Base-by-base conservation (phyloP, 2,888 invertebrate species). In the Philhelius pedissequus region DNA sequence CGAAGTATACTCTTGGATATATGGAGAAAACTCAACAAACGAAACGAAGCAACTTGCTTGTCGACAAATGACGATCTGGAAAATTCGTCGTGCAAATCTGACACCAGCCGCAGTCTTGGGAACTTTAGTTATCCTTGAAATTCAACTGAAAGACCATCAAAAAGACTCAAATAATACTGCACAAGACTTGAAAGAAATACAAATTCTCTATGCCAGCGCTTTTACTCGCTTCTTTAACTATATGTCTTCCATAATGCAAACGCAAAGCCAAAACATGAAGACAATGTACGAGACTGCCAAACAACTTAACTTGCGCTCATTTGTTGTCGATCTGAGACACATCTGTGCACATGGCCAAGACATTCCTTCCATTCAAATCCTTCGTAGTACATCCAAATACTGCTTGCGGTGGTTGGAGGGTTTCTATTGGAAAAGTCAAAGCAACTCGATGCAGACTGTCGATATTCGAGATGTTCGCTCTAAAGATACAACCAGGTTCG, bases 191-290 rank as follows among this genome's bases (percentile, higher is more conserved):
- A 76, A 69, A 7, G 89, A 89, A 13, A 60, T 91, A 1, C 89
- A 89, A 66, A 86, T 87, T 0, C 86, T 89, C 3, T 92, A 91
- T 83, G 88, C 92, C 0, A 89, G 88, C 48, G 90, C 91, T 4
- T 90, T 92, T 32, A 91, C 90, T 0, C 88, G 91, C 3, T 92
- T 92, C 69, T 89, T 90, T 27, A 92, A 92, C 80, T 91, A 90
- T 27, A 92, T 92, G 91, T 91, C 90, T 0, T 91, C 92, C 1
- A 91, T 90, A 7, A 90, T 90, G 87, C 91, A 90, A 71, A 87
- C 87, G 2, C 87, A 89, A 66, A 87, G 87, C 2, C 87, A 89
- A 48, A 88, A 87, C 76, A 89, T 88, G 89, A 88, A 87, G 25
- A 89, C 90, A 43, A 92, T 92, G 91, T 92, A 92, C 52, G 89